phyloP scores from a whole-genome alignment of 2,888 invertebrate genomes.

The Drosophila buzzatii region DNA sequence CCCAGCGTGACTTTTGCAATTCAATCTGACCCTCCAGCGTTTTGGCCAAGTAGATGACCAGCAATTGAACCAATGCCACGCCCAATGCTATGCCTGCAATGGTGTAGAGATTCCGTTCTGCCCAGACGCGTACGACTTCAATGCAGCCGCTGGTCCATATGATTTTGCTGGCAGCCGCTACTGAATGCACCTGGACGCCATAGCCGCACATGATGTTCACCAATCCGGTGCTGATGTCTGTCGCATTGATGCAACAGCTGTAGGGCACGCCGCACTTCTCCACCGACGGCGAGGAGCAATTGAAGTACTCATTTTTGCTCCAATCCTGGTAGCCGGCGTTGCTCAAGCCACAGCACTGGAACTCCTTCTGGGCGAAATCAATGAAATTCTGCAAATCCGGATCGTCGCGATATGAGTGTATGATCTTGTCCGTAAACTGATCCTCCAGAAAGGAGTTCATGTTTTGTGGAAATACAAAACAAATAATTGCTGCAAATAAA shows the following conservation, averaged over 20 bases:
- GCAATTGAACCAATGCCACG: conserved; percentile 93
- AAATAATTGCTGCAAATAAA: conserved; percentile 89
- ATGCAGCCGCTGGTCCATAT: conserved; percentile 97
- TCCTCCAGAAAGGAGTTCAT: conserved; percentile 94
- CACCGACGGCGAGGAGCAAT: conserved; percentile 95
- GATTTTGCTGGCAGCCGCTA: conserved; percentile 94
- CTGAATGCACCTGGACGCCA: conserved; percentile 93
- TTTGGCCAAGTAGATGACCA: conserved; percentile 95
- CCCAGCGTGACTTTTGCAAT: conserved; percentile 93
- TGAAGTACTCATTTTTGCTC: conserved; percentile 97
- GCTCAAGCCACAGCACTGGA: conserved; percentile 94
- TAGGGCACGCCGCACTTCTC: conserved; percentile 97
- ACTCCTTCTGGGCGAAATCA: conserved; percentile 96
- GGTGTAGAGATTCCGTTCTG: conserved; percentile 94
- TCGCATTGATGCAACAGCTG: conserved; percentile 96
- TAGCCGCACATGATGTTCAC: conserved; percentile 97
- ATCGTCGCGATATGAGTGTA: conserved; percentile 96
- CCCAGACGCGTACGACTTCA: conserved; percentile 95
- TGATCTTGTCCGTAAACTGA: conserved; percentile 95
- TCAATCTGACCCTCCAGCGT: conserved; percentile 96
- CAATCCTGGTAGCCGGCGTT: conserved; percentile 97
- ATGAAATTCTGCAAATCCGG: conserved; percentile 97
- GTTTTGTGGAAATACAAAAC: conserved; percentile 96
- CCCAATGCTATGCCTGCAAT: conserved; percentile 94
- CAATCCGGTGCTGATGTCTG: conserved; percentile 94